Evolutionary conservation across 2,113 vertebrate species (phyloP).

Genomic region (Dromas ardeola): DNA sequence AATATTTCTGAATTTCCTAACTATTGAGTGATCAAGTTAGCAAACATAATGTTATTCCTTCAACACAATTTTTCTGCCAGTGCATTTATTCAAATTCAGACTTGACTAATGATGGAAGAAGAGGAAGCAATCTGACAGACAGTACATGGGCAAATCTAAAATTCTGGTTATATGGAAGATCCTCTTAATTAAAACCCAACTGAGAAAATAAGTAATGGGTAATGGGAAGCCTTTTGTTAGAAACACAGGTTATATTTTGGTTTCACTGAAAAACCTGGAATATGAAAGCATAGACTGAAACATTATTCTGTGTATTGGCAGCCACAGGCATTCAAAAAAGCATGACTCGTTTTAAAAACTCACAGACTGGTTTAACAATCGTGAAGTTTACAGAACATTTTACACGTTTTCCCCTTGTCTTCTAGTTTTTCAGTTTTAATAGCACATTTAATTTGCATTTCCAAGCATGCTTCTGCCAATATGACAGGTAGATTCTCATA

Average conservation of each 20-base stretch:
- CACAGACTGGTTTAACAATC: not conserved
- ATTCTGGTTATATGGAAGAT: not conserved
- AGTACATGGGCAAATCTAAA: not conserved
- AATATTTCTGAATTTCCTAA: not conserved
- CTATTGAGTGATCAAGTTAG: not conserved
- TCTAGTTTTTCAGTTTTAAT: not conserved
- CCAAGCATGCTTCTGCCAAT: not conserved
- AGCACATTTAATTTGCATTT: not conserved
- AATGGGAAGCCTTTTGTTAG: not conserved
- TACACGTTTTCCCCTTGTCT: not conserved
- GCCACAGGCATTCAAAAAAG: not conserved
- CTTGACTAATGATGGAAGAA: not conserved
- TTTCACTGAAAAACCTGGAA: not conserved
- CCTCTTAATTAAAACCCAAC: not conserved
- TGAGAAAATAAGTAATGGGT: not conserved
- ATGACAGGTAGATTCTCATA: not conserved
- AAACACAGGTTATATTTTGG: not conserved
- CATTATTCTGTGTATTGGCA: not conserved
- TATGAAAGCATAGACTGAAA: not conserved
- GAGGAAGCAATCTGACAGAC: not conserved
- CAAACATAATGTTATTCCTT: not conserved
- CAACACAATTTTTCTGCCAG: not conserved
- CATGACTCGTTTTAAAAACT: not conserved
- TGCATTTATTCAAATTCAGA: not conserved
- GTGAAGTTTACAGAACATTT: not conserved